Evolutionary conservation across 2,888 invertebrate genomes (phyloP).

Genomic region (Polylopha cassiicola): DNA sequence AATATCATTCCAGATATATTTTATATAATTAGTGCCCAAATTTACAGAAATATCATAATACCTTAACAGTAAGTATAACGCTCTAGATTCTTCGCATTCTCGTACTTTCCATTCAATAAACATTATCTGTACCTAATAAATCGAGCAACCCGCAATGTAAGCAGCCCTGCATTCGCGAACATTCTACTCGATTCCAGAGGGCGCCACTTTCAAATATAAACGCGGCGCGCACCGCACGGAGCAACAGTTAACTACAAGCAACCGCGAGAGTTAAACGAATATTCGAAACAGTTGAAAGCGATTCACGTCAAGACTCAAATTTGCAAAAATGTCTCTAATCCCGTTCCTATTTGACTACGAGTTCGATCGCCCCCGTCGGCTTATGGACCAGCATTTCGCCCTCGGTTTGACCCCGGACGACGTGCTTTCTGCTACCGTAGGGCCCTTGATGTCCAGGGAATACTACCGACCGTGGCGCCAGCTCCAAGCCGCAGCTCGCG

Average conservation of each 20-base stretch:
- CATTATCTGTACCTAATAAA: no score
- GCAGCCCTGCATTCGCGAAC: constrained; percentile 42
- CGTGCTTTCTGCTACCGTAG: constrained; percentile 43
- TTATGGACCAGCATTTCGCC: constrained; percentile 75
- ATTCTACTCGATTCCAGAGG: constrained; percentile 46
- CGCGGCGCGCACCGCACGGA: constrained; percentile 30
- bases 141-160: constrained; percentile 33
- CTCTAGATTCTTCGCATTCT: no score
- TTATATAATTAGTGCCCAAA: no score
- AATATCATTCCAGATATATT: no score
- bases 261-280: constrained; percentile 25
- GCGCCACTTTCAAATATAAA: constrained; percentile 42
- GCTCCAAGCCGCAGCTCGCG: constrained; percentile 63
- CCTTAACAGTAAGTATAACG: no score
- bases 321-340: constrained; percentile 63
- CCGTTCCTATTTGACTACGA: constrained; percentile 64
- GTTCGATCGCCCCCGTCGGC: constrained; percentile 57
- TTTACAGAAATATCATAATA: no score
- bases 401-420: constrained; percentile 70
- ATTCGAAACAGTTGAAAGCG: constrained; percentile 12
- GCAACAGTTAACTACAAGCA: constrained; percentile 44
- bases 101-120: no score
- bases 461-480: constrained; percentile 68
- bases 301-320: constrained; percentile 4
- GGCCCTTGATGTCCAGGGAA: constrained; percentile 44